phyloP scores from a whole-genome alignment of 30 jellyfish, hydroid and myxozoan genomes.

The Morbakka virulenta region DNA sequence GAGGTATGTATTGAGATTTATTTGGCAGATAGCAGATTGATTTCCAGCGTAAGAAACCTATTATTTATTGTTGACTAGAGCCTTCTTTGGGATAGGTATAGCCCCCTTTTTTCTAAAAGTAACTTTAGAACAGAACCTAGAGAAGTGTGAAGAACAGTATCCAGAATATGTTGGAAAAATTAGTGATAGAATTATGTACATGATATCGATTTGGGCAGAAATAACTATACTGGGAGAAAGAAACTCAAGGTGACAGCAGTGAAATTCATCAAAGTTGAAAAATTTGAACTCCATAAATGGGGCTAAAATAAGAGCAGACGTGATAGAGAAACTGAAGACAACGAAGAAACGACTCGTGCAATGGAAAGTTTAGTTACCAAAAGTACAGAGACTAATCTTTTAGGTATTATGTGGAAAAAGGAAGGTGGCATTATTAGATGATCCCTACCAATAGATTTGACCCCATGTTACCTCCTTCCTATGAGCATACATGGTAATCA shows the following conservation, averaged over 20 bases:
- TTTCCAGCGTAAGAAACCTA: conserved; percentile 3
- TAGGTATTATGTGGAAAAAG: conserved; percentile 72
- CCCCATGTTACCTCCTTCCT: too few relatives aligned
- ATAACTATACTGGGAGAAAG: conserved; percentile 24
- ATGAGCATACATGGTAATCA: too few relatives aligned
- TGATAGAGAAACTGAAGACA: conserved; percentile 13
- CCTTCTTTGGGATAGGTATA: conserved; percentile 50
- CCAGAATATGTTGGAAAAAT: conserved; percentile 31
- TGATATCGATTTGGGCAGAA: conserved; percentile 33
- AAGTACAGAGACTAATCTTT: conserved; percentile 41
- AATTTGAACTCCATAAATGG: conserved; percentile 57
- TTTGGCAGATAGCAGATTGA: conserved; percentile 53
- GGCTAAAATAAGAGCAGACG: conserved; percentile 27
- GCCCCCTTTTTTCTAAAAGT: conserved; percentile 59
- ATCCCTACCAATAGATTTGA: too few relatives aligned
- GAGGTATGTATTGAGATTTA: conserved; percentile 54
- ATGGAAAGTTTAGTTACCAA: conserved; percentile 50
- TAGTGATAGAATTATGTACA: conserved; percentile 47
- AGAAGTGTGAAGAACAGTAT: neutral
- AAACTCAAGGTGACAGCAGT: conserved; percentile 12
- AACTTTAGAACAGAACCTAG: conserved; percentile 42
- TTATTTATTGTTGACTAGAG: conserved; percentile 52
- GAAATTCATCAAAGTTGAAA: conserved; percentile 11
- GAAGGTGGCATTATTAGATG: conserved; percentile 14
- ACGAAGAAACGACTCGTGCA: conserved; percentile 42